Evolutionary conservation across 2,797 vertebrate genomes (phyloP).

Genomic region (Columba guinea): DNA sequence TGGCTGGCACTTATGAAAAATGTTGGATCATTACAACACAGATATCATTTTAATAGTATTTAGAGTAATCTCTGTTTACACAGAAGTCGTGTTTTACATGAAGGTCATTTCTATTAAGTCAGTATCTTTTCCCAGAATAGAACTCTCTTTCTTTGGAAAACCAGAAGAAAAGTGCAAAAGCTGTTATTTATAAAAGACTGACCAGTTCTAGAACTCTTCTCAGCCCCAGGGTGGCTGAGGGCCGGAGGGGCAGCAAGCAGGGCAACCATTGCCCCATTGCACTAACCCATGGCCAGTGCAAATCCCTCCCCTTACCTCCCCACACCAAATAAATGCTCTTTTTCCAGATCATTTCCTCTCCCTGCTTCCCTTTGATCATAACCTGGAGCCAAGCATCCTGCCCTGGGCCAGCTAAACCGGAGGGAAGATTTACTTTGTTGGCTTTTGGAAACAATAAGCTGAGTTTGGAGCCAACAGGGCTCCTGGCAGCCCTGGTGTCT

Average conservation of each 20-base stretch:
- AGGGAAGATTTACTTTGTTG: background rate
- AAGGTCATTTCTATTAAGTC: background rate
- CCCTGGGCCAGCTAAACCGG: rapidly evolving
- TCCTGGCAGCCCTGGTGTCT: background rate
- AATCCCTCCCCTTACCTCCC: background rate
- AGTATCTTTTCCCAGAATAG: background rate
- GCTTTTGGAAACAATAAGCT: background rate
- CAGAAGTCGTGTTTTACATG: background rate
- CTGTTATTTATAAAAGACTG: background rate
- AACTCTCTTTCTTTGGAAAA: background rate
- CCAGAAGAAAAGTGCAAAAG: background rate
- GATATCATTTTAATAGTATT: background rate
- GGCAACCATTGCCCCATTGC: background rate
- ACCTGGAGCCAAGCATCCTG: background rate
- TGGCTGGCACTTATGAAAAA: background rate
- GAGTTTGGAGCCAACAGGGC: background rate
- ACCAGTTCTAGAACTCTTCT: background rate
- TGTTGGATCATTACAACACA: background rate
- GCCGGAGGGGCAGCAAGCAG: background rate
- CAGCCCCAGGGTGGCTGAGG: background rate
- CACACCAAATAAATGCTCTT: background rate
- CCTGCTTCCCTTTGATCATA: rapidly evolving
- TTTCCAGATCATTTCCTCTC: background rate
- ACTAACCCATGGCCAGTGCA: background rate
- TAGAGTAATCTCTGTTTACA: background rate